phyloP scores from a whole-genome alignment of 2,888 invertebrate genomes.

The Xanthia togata region DNA sequence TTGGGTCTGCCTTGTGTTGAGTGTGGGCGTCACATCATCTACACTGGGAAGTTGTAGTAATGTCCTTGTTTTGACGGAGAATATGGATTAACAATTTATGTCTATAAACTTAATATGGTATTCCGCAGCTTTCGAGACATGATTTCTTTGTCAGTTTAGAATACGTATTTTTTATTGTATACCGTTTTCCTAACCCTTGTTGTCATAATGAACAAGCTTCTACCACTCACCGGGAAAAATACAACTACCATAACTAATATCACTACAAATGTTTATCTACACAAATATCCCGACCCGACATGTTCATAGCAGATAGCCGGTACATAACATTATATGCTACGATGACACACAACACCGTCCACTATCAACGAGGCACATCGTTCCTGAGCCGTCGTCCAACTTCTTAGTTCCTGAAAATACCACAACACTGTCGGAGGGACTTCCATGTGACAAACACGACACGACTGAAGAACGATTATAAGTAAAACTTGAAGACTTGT shows the following conservation, averaged over 20 bases:
- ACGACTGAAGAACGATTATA: not conserved
- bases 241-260: not conserved
- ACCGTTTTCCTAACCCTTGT: not conserved
- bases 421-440: not conserved
- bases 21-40: constrained; percentile 19
- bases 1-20: constrained; percentile 13
- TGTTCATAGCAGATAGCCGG: not conserved
- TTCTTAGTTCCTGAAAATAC: constrained; percentile 19
- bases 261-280: not conserved
- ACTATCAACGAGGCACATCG: constrained; percentile 5
- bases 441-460: constrained; percentile 11
- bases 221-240: not conserved
- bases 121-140: not conserved
- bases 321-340: not conserved
- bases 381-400: not conserved
- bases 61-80: constrained; percentile 8
- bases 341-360: not conserved
- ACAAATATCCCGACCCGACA: not conserved
- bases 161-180: not conserved
- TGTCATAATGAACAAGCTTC: not conserved
- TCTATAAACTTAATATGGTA: not conserved
- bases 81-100: not conserved
- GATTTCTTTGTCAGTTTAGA: not conserved
- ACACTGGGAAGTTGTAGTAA: constrained; percentile 14
- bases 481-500: not conserved